Conservation (phyloP, 1,140 invertebrate species). For the Drosophila watanabei region DNA sequence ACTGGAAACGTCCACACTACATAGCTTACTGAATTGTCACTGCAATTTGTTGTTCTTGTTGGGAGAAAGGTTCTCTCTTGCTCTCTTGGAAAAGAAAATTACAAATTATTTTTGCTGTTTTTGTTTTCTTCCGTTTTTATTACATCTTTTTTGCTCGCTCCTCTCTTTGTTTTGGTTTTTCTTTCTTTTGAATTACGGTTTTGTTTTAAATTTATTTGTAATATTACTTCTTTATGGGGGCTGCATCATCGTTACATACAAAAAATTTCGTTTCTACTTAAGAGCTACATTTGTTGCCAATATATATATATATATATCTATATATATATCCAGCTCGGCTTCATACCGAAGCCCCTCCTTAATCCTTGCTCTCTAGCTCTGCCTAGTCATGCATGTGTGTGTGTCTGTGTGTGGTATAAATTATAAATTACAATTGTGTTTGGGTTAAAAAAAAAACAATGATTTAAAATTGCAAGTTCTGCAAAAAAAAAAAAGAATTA, state of each 20-base stretch:
- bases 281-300: slow-evolving; percentile 43
- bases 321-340: background rate
- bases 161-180: slow-evolving; percentile 4
- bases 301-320: slow-evolving; percentile 1
- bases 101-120: slow-evolving; percentile 19
- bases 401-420: slow-evolving; percentile 7
- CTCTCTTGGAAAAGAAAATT: slow-evolving; percentile 19
- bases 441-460: slow-evolving; percentile 3
- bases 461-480: slow-evolving; percentile 1
- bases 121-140: slow-evolving; percentile 5
- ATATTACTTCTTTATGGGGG: background rate
- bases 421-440: slow-evolving; percentile 51
- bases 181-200: background rate
- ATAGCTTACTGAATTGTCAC: slow-evolving; percentile 48
- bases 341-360: background rate
- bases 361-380: background rate
- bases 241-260: slow-evolving; percentile 29
- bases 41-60: slow-evolving; percentile 31
- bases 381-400: slow-evolving; percentile 3
- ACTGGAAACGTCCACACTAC: background rate
- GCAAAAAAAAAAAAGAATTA: background rate
- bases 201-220: background rate
- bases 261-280: slow-evolving; percentile 64
- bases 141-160: slow-evolving; percentile 9
- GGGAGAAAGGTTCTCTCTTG: background rate